Conservation (phyloP, 2,797 vertebrate species). For the Spizella passerina region DNA sequence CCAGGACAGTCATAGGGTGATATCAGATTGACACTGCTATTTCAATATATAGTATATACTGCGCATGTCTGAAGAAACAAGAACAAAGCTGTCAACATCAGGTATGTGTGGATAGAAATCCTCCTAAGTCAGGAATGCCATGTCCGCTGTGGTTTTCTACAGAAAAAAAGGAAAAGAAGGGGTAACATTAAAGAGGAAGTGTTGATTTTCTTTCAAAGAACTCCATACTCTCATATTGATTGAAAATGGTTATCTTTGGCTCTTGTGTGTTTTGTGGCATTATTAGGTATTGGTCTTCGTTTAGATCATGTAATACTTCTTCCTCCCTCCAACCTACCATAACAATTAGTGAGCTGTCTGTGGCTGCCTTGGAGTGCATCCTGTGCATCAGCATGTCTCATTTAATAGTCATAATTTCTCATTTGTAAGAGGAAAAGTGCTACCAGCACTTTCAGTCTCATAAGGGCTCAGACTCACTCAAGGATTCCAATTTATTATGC, state of each 20-base stretch:
- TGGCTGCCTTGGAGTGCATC: slow-evolving; percentile 63
- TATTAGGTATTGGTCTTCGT: slow-evolving; percentile 13
- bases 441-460: slow-evolving; percentile 6
- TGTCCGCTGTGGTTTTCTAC: not conserved
- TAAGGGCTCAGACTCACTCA: slow-evolving; percentile 50
- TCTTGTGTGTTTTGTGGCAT: not conserved
- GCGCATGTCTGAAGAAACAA: not conserved
- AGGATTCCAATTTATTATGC: slow-evolving; percentile 55
- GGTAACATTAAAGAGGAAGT: not conserved
- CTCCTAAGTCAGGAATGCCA: not conserved
- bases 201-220: slow-evolving; percentile 4
- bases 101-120: not conserved
- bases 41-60: not conserved
- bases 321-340: slow-evolving; percentile 36
- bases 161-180: not conserved
- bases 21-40: not conserved
- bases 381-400: slow-evolving; percentile 47
- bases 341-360: slow-evolving; percentile 55
- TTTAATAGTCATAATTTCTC: slow-evolving; percentile 65
- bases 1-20: not conserved
- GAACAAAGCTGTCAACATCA: not conserved
- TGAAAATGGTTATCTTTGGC: not conserved
- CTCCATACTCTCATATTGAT: not conserved
- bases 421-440: slow-evolving; percentile 49
- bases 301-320: slow-evolving; percentile 35